These are phyloP conservation scores for Dicrostonyx torquatus DNA, from an alignment of 2,797 vertebrate genomes.

Conservation along the genomic window DNA sequence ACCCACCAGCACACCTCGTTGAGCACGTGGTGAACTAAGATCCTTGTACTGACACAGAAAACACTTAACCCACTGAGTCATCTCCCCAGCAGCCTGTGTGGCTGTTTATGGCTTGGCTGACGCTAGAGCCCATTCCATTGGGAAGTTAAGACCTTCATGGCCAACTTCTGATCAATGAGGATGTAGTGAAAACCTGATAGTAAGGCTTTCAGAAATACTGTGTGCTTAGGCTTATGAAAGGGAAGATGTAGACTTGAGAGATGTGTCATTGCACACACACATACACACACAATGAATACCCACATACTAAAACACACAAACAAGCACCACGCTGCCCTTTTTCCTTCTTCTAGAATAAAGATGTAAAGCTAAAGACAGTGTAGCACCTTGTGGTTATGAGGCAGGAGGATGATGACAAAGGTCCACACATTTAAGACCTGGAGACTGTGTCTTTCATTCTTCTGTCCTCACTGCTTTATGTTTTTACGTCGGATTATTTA, in stretches of 20 bases:
- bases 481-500: background rate
- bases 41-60: background rate
- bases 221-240: background rate
- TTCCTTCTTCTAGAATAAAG: background rate
- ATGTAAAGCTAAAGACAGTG: background rate
- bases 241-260: background rate
- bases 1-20: background rate
- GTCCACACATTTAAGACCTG: too few species aligned
- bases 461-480: rapidly evolving
- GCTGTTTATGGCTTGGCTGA: background rate
- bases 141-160: background rate
- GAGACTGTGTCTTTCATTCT: background rate
- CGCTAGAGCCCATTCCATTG: background rate
- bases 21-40: background rate
- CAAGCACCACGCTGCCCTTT: background rate
- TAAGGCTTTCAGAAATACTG: background rate
- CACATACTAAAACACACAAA: background rate
- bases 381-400: background rate
- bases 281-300: background rate
- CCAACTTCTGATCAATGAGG: background rate
- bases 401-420: background rate
- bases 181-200: background rate
- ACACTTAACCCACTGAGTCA: background rate
- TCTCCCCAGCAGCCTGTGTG: background rate
- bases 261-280: background rate